Conservation (phyloP, 53 echinoderm and acorn worm genomes). For the Patiria pectinifera region DNA sequence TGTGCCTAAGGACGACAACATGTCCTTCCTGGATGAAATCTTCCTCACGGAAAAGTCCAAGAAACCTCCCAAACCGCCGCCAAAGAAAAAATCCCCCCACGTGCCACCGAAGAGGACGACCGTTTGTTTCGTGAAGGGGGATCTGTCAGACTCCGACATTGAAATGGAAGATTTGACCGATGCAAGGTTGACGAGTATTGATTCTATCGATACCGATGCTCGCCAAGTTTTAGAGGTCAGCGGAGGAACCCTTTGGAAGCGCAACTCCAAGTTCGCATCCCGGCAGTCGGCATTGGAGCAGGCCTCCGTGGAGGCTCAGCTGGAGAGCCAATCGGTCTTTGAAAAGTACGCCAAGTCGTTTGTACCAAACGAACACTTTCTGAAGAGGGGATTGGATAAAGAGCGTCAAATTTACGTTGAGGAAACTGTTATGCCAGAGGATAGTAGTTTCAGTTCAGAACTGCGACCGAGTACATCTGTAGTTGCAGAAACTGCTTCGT, state of each 20-base stretch:
- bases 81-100: constrained; percentile 55
- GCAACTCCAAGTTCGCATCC: constrained; percentile 53
- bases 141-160: constrained; percentile 27
- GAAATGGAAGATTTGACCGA: constrained; percentile 26
- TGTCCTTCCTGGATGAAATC: constrained; percentile 91
- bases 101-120: neutral
- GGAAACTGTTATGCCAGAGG: neutral
- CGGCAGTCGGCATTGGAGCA: constrained; percentile 33
- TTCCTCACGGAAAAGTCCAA: constrained; percentile 56
- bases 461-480: neutral
- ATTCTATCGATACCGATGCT: neutral
- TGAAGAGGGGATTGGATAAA: constrained; percentile 23
- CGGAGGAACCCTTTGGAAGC: constrained; percentile 36
- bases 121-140: neutral
- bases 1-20: constrained; percentile 42
- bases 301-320: constrained; percentile 24
- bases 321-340: constrained; percentile 48
- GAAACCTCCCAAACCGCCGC: constrained; percentile 64
- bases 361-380: constrained; percentile 56
- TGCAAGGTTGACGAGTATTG: neutral
- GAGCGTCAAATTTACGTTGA: neutral
- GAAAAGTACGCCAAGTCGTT: constrained; percentile 67
- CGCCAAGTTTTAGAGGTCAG: neutral
- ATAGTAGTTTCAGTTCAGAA: neutral
- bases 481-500: constrained; percentile 7